Conservation (phyloP, 2,113 vertebrate species). For the Cebidichthys violaceus region DNA sequence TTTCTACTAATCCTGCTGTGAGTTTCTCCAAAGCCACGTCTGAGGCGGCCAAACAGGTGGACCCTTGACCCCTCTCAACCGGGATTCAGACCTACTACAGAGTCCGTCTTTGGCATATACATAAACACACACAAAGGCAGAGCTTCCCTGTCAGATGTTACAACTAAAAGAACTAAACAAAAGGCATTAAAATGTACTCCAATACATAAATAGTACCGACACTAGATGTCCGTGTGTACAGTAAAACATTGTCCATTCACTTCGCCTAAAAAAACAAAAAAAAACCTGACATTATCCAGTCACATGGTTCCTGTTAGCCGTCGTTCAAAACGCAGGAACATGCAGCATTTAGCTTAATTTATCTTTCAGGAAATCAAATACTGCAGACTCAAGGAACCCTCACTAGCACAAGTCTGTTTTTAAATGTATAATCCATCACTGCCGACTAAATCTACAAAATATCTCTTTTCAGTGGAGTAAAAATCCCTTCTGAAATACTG, state of each 20-base stretch:
- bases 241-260: background rate
- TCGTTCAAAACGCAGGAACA: background rate
- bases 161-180: background rate
- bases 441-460: background rate
- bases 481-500: background rate
- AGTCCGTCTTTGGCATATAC: too few species aligned
- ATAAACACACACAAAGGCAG: background rate
- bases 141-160: background rate
- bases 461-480: background rate
- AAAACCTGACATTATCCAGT: background rate
- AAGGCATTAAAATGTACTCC: background rate
- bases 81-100: constrained; percentile 1
- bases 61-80: constrained; percentile 30
- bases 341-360: background rate
- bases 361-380: too few species aligned
- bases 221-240: background rate
- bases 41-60: constrained; percentile 63
- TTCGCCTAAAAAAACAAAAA: too few species aligned
- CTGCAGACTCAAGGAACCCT: background rate
- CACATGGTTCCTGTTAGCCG: constrained; percentile 14
- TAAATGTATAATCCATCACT: background rate
- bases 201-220: background rate
- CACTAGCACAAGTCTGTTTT: background rate
- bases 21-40: constrained; percentile 22
- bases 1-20: constrained; percentile 35